These are phyloP conservation scores for Lipophrys pholis DNA, from an alignment of 2,113 vertebrate genomes.

Conservation along the genomic window DNA sequence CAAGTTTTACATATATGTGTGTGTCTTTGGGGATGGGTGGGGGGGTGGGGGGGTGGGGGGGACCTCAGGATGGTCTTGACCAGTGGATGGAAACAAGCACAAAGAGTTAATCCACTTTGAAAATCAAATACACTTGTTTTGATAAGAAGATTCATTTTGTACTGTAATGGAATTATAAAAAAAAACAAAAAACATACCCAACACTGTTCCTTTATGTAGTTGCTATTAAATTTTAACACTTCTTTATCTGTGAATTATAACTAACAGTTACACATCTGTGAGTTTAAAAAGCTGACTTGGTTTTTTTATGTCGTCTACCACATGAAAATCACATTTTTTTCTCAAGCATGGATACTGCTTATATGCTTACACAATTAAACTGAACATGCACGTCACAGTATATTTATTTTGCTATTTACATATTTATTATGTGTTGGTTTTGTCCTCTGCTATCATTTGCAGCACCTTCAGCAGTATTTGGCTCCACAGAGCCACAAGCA, in stretches of 20 bases:
- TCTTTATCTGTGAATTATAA: slow-evolving; percentile 67
- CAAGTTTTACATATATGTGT: slow-evolving; percentile 54
- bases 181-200: not conserved
- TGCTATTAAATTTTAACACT: slow-evolving; percentile 64
- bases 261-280: slow-evolving; percentile 69
- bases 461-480: slow-evolving; percentile 29
- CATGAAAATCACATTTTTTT: slow-evolving; percentile 29
- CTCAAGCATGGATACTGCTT: slow-evolving; percentile 63
- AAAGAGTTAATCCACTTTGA: slow-evolving; percentile 66
- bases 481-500: slow-evolving; percentile 57
- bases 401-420: slow-evolving; percentile 80
- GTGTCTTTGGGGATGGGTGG: slow-evolving; percentile 13
- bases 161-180: slow-evolving; percentile 59
- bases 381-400: slow-evolving; percentile 55
- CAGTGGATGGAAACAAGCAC: slow-evolving; percentile 77
- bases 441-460: slow-evolving; percentile 49
- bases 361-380: slow-evolving; percentile 43
- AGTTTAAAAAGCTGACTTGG: slow-evolving; percentile 49
- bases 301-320: slow-evolving; percentile 49
- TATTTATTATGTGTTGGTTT: slow-evolving; percentile 72
- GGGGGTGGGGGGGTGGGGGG: not conserved
- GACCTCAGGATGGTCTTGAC: slow-evolving; percentile 31
- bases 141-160: slow-evolving; percentile 66
- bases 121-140: slow-evolving; percentile 61
- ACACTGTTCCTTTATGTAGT: slow-evolving; percentile 69